These are phyloP conservation scores for Lepidocyrtinus sp. DNA, from an alignment of 2,888 invertebrate genomes.

Conservation along the genomic window DNA sequence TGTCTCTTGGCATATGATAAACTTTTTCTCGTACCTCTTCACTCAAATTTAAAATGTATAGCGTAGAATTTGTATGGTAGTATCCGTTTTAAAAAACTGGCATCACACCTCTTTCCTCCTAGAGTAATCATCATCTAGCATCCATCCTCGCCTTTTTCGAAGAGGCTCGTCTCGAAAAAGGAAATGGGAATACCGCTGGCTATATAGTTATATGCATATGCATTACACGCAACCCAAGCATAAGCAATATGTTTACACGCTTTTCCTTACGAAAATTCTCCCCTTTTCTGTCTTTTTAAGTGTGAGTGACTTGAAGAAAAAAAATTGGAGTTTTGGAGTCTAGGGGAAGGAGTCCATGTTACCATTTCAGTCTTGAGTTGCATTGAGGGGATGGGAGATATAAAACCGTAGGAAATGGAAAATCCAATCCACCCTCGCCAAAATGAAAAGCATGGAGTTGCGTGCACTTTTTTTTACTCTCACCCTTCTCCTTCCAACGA, in stretches of 20 bases:
- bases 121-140: not conserved
- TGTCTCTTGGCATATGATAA: constrained; percentile 34
- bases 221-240: not conserved
- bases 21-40: not conserved
- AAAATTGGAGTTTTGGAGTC: not conserved
- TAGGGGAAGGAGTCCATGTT: constrained; percentile 26
- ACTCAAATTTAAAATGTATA: constrained; percentile 1
- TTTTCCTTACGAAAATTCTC: constrained; percentile 30
- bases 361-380: constrained; percentile 48
- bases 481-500: constrained; percentile 49
- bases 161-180: constrained; percentile 22
- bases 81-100: constrained; percentile 52
- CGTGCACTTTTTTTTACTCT: constrained; percentile 6
- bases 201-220: constrained; percentile 3
- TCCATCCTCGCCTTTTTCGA: not conserved
- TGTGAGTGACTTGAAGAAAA: not conserved
- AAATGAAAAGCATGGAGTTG: not conserved
- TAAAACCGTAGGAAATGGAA: not conserved
- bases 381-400: constrained; percentile 29
- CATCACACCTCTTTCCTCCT: constrained; percentile 48
- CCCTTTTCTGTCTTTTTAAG: constrained; percentile 15
- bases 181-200: constrained; percentile 54
- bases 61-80: not conserved
- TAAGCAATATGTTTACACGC: constrained; percentile 39
- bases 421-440: constrained; percentile 57